Conservation (phyloP, 2,113 vertebrate genomes). For the Actinemys pallida region DNA sequence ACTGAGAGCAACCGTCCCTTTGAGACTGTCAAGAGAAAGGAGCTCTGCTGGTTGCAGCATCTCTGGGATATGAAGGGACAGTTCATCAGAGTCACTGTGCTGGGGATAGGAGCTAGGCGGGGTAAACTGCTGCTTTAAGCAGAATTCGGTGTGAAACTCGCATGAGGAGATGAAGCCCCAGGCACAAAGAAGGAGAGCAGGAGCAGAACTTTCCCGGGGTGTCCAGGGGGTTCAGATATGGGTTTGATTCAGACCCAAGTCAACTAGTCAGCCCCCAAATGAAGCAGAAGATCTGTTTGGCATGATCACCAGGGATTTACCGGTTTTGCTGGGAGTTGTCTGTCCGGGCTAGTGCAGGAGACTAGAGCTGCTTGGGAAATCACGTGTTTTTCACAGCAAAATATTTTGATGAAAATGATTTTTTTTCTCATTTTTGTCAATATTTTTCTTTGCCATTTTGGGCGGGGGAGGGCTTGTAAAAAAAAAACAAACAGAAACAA, state of each 20-base stretch:
- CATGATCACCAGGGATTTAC: not conserved
- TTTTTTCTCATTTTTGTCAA: fast-evolving
- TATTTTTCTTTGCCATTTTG: not conserved
- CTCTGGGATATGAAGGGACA: not conserved
- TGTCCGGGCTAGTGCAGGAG: not conserved
- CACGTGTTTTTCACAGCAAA: not conserved
- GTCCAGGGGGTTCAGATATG: not conserved
- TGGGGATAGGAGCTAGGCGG: not conserved
- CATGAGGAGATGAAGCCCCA: not conserved
- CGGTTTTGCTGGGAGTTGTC: not conserved
- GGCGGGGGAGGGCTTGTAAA: too few species aligned
- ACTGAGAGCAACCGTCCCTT: fast-evolving
- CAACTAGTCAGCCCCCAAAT: not conserved
- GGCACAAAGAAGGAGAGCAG: not conserved
- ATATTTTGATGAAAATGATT: fast-evolving
- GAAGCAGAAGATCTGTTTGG: not conserved
- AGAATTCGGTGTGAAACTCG: not conserved
- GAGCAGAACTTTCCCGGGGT: not conserved
- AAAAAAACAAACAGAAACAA: too few species aligned
- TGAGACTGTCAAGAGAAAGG: fast-evolving
- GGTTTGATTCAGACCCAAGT: not conserved
- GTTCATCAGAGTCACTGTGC: not conserved
- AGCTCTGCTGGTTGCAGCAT: not conserved
- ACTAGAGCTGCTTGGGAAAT: not conserved
- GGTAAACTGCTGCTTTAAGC: not conserved